phyloP scores from a whole-genome alignment of 2,797 vertebrate species.

The Gambelia wislizenii region DNA sequence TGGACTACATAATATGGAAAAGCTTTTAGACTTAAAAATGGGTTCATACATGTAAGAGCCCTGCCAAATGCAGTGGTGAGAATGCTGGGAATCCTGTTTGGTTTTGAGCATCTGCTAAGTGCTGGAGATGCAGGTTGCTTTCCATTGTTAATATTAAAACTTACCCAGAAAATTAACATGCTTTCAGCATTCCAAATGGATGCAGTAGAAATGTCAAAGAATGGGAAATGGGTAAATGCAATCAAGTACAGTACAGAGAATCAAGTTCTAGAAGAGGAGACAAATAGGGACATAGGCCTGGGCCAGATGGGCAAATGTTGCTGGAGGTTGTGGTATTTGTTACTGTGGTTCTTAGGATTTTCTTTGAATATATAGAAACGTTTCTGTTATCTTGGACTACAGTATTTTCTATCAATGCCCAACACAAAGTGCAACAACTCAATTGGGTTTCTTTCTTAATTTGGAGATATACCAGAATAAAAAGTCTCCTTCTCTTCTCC shows the following conservation, averaged over 20 bases:
- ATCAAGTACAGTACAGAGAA: neutral
- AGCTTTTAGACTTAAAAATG: neutral
- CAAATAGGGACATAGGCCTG: no score
- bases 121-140: neutral
- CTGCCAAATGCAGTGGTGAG: neutral
- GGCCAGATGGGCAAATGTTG: neutral
- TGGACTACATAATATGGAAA: neutral
- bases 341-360: no score
- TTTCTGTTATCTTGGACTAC: no score
- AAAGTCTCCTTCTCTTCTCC: no score
- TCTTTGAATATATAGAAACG: no score
- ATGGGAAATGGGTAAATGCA: neutral
- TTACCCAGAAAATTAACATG: neutral
- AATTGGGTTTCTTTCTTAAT: no score
- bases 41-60: neutral
- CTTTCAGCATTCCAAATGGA: neutral
- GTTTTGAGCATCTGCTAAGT: neutral
- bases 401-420: no score
- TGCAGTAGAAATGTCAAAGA: neutral
- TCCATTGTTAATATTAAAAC: neutral
- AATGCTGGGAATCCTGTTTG: neutral
- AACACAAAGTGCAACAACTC: no score
- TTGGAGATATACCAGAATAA: no score
- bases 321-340: no score
- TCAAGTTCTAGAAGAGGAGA: neutral